Percentiles rank a stretch among this genome's conserved stretches.
These are phyloP conservation scores for Eumeta japonica DNA, from an alignment of 1,140 invertebrate genomes.

Conservation along the genomic window DNA sequence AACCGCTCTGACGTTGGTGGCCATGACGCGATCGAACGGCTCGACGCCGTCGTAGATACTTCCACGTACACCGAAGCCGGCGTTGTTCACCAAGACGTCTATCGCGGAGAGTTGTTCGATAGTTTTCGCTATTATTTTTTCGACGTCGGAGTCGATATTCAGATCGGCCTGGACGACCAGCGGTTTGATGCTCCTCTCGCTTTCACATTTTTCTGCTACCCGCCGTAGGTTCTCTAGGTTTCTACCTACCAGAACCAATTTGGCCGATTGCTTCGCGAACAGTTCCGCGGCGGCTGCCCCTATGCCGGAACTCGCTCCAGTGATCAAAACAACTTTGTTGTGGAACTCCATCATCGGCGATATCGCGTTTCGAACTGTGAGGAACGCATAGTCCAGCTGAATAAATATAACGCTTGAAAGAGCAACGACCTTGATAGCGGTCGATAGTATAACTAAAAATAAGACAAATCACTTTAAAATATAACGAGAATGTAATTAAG, in stretches of 20 bases:
- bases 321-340: conserved; percentile 64
- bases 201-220: conserved; percentile 42
- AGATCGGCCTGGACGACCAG: conserved; percentile 60
- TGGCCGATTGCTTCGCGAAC: conserved; percentile 68
- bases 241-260: conserved; percentile 66
- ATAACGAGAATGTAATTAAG: too few relatives aligned
- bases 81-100: conserved; percentile 73
- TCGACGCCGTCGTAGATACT: conserved; percentile 62
- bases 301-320: conserved; percentile 79
- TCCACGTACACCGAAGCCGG: conserved; percentile 66
- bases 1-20: conserved; percentile 69
- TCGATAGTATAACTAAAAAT: too few relatives aligned
- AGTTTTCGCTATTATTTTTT: conserved; percentile 61
- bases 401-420: too few relatives aligned
- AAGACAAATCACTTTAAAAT: too few relatives aligned
- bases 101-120: conserved; percentile 61
- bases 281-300: conserved; percentile 71
- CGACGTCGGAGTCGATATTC: conserved; percentile 62
- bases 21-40: conserved; percentile 69
- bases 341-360: conserved; percentile 40
- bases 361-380: conserved; percentile 10
- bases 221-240: conserved; percentile 66
- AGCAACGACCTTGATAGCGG: too few relatives aligned
- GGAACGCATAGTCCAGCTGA: too few relatives aligned
- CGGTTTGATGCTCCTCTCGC: conserved; percentile 30